Conservation (phyloP, 2,113 vertebrate genomes). For the Mirounga angustirostris region DNA sequence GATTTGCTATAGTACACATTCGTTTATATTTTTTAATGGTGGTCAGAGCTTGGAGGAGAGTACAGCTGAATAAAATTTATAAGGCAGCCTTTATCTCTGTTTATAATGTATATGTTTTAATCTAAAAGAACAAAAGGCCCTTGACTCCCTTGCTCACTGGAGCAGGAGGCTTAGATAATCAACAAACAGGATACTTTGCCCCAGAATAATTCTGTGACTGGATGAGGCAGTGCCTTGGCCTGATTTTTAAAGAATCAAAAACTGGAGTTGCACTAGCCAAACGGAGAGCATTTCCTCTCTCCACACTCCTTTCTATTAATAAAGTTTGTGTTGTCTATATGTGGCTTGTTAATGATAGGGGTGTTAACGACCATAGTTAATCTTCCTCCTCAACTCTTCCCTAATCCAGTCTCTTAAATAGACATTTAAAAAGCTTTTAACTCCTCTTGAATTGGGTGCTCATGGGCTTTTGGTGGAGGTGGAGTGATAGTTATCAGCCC, state of each 20-base stretch:
- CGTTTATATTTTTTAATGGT: constrained; percentile 31
- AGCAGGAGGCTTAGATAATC: not conserved
- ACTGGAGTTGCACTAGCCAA: constrained; percentile 21
- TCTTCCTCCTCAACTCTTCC: constrained; percentile 76
- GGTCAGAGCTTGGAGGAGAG: not conserved
- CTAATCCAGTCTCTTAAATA: constrained; percentile 78
- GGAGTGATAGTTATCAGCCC: constrained; percentile 73
- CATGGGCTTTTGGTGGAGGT: constrained; percentile 69
- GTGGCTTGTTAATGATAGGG: constrained; percentile 79
- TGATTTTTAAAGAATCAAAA: constrained; percentile 64
- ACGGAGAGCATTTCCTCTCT: constrained; percentile 52
- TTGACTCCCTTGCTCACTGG: constrained; percentile 38
- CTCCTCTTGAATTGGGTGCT: constrained; percentile 72
- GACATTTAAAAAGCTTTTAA: constrained; percentile 82
- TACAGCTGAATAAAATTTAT: constrained; percentile 3
- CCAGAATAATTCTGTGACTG: constrained; percentile 42
- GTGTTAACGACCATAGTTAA: constrained; percentile 80
- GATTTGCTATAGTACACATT: not conserved
- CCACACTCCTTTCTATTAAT: constrained; percentile 70
- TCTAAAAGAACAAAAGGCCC: constrained; percentile 7
- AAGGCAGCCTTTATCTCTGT: not conserved
- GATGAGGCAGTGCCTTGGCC: not conserved
- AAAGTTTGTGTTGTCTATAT: constrained; percentile 77
- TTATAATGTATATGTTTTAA: constrained; percentile 38
- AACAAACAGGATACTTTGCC: constrained; percentile 3